phyloP scores from a whole-genome alignment of 2,888 invertebrate genomes.

The Drosophila falleni region DNA sequence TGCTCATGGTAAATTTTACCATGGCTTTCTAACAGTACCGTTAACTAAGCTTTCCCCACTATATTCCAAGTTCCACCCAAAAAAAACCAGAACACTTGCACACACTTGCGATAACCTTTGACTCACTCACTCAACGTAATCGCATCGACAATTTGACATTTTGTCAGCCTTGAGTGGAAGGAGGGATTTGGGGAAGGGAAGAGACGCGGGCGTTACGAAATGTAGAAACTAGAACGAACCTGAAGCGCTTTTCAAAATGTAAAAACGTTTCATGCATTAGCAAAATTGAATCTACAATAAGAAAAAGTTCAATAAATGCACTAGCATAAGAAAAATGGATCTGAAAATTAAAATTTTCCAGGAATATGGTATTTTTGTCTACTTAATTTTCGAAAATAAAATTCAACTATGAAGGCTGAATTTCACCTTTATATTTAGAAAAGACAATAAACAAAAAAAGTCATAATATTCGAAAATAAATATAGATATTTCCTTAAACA shows the following conservation, averaged over 20 bases:
- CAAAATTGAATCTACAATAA: slow-evolving; percentile 62
- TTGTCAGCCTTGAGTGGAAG: slow-evolving; percentile 55
- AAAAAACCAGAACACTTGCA: slow-evolving; percentile 6
- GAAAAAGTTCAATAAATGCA: not conserved
- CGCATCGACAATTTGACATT: slow-evolving; percentile 71
- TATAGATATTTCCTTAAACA: no score
- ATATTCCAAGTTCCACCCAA: not conserved
- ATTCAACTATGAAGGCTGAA: no score
- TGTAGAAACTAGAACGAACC: slow-evolving; percentile 73
- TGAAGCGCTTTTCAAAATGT: slow-evolving; percentile 48
- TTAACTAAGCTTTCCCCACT: slow-evolving; percentile 21
- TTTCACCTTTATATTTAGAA: no score
- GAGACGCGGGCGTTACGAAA: not conserved
- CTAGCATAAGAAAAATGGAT: not conserved
- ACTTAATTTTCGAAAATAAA: no score
- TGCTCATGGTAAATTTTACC: slow-evolving; percentile 61
- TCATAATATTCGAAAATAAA: no score
- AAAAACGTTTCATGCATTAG: slow-evolving; percentile 69
- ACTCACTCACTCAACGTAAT: slow-evolving; percentile 63
- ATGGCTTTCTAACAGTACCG: slow-evolving; percentile 47
- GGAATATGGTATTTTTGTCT: no score
- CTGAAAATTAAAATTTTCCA: not conserved
- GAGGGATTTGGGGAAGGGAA: not conserved
- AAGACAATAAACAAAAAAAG: no score
- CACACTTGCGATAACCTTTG: slow-evolving; percentile 64